Base-by-base conservation (phyloP, 2,888 invertebrate species). In the Platycheirus rosarum region DNA sequence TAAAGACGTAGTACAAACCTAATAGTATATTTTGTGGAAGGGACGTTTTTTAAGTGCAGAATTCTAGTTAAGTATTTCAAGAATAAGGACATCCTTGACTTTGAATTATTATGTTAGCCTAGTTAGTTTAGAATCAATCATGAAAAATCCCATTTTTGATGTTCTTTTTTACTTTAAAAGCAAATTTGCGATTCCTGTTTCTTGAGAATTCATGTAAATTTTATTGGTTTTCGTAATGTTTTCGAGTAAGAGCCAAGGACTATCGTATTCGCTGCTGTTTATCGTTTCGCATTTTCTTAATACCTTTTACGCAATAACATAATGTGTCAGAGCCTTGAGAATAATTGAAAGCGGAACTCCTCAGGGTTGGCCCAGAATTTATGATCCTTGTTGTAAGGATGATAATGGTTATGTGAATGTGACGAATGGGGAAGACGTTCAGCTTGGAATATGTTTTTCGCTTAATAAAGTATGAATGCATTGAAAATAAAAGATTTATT, bases 341-440 rank as follows among this genome's bases (percentile, higher is more conserved):
- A 65, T 65, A 74, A 78, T 74, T 62, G 62, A 57, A 75, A 75
- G 9, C 29, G 14, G 68, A 75, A 49, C 65, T 65, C 69, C 57
- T 51, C 44, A 40, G 75, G 69, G 79, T 75, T 57, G 32, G 14
- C 48, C 37, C 37, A 51, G 37, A 57, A 65, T 69, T 74, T 49
- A 65, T 29, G 49, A 7, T 32, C 2, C 18, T 32, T 53, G 6
- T 53, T 20, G 2, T 9, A 11, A 8, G 14, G 16, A 51, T 37
- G 20, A 37, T 53, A 18, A 53, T 13, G 53, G 35, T 53, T 32
- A 53, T 53, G n/a, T 37, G 35, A 20, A 32, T 20, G 20, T 20
- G 35, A 20, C 18, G 20, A 53, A 20, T 2, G 7, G 18, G 13
- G 51, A 32, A 51, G 51, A 53, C 18, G 42, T 4, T 32, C 23